A percentile compares a stretch with the other conserved stretches of the same genome.
Conservation (phyloP, 1,140 invertebrate genomes). For the Cydia pomonella region DNA sequence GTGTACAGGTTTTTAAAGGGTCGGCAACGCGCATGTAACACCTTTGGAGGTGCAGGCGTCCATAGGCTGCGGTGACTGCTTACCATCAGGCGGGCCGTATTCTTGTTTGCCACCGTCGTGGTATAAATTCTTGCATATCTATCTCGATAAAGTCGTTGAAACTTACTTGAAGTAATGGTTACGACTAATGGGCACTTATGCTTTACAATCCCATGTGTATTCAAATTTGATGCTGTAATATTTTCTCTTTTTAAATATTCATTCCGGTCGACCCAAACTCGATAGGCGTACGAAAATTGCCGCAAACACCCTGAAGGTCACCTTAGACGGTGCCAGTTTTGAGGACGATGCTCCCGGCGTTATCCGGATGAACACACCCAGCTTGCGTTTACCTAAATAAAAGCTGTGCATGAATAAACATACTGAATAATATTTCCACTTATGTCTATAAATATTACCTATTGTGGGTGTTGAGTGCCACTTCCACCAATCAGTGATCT, state of each 20-base stretch:
- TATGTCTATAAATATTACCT: too few species aligned
- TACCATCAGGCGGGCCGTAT: too few species aligned
- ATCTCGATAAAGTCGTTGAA: too few species aligned
- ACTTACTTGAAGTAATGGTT: background rate
- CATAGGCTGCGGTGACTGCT: too few species aligned
- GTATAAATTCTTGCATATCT: too few species aligned
- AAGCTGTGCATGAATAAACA: conserved; percentile 21
- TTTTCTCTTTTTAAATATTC: background rate
- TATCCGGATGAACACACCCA: conserved; percentile 15
- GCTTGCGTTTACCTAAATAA: conserved; percentile 28
- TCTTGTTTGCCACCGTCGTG: too few species aligned
- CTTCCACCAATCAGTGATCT: too few species aligned
- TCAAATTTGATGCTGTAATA: background rate
- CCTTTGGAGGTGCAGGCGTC: too few species aligned
- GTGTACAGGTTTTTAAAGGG: too few species aligned
- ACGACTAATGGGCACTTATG: too few species aligned
- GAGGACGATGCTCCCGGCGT: conserved; percentile 20
- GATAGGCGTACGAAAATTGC: background rate
- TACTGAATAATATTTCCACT: background rate
- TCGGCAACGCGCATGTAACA: too few species aligned
- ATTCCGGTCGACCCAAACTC: background rate
- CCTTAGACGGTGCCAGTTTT: background rate
- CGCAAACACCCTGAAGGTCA: conserved; percentile 14
- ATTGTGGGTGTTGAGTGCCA: too few species aligned
- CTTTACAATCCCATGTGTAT: background rate